Evolutionary conservation across 2,113 vertebrate genomes (phyloP), one percentile per base, ranked within the genome.

Genomic region (Polyodon spathula): DNA sequence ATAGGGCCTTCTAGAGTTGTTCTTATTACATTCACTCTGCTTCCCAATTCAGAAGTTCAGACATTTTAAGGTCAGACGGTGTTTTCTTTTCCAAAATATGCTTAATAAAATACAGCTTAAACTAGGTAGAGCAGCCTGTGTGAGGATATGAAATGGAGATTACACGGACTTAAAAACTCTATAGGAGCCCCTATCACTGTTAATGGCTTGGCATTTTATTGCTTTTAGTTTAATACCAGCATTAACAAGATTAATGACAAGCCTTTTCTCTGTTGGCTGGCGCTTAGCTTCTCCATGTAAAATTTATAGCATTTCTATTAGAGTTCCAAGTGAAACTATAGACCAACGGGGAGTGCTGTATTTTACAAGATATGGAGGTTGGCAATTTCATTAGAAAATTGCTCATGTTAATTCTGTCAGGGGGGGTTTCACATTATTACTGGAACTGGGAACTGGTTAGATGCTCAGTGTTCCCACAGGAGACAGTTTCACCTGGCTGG

Each of bases 201-300:
- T 73, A 77, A 77, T 63, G 65, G 70, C 40, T 63, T 64, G 67
- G 66, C 70, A 71, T 74, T 76, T 71, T 66, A 41, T 53, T 61
- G 51, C 39, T 65, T 66, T 67, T 67, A 69, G 50, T 44, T 62
- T 56, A 44, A 62, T 38, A 58, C 56, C 58, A 40, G 62, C 54
- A 63, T 77, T 73, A 71, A 70, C 42, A 63, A 68, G 77, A 70
- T 79, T 66, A 69, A 78, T 58, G 54, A 61, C 52, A 37, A 62
- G 61, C 15, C 12, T 50, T 64, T 54, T 3, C 40, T 58, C 63
- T 54, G 16, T 5, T 62, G 55, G 59, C 65, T 56, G 58, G 52
- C 60, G 58, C 60, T 41, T 54, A 46, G 64, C 60, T 63, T 40
- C 40, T 40, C 37, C 42, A 46, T 59, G 52, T 60, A 59, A 63